Conservation (phyloP, 2,888 invertebrate genomes). For the Epirrhoe tristata region DNA sequence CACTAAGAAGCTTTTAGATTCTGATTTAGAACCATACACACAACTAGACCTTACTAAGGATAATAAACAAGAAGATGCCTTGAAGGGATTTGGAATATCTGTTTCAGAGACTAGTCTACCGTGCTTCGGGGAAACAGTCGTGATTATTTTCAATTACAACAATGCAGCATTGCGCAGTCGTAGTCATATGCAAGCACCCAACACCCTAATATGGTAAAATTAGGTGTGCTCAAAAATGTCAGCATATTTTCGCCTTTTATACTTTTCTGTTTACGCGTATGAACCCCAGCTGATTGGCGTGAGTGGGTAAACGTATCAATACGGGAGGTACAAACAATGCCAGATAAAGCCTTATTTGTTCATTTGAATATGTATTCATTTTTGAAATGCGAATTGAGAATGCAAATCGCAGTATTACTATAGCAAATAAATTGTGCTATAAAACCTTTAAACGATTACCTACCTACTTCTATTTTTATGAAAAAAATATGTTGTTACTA, state of each 20-base stretch:
- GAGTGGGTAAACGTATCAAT: background rate
- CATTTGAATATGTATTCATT: background rate
- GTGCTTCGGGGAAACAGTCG: too few relatives aligned
- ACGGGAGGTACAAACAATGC: background rate
- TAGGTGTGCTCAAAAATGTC: slow-evolving; percentile 33
- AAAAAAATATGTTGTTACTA: too few relatives aligned
- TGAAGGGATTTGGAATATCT: too few relatives aligned
- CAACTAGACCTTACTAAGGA: too few relatives aligned
- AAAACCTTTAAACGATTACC: background rate
- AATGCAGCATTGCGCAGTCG: slow-evolving; percentile 1
- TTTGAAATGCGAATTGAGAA: background rate
- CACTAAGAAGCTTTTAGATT: too few relatives aligned
- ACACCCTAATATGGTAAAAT: slow-evolving; percentile 41
- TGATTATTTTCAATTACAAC: too few relatives aligned
- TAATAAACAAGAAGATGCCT: too few relatives aligned
- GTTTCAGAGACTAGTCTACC: too few relatives aligned
- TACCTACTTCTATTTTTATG: too few relatives aligned
- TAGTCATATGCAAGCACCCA: slow-evolving; percentile 7
- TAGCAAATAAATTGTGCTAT: too few relatives aligned
- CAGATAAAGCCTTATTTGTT: background rate
- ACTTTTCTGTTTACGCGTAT: slow-evolving; percentile 27
- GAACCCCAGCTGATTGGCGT: slow-evolving; percentile 29
- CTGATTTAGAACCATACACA: too few relatives aligned
- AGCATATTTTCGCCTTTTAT: slow-evolving; percentile 28
- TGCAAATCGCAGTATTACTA: background rate